Percentiles rank a stretch among this genome's conserved stretches.
These are phyloP conservation scores for Nomada goodeniana DNA, from an alignment of 2,888 invertebrate genomes.

Conservation along the genomic window DNA sequence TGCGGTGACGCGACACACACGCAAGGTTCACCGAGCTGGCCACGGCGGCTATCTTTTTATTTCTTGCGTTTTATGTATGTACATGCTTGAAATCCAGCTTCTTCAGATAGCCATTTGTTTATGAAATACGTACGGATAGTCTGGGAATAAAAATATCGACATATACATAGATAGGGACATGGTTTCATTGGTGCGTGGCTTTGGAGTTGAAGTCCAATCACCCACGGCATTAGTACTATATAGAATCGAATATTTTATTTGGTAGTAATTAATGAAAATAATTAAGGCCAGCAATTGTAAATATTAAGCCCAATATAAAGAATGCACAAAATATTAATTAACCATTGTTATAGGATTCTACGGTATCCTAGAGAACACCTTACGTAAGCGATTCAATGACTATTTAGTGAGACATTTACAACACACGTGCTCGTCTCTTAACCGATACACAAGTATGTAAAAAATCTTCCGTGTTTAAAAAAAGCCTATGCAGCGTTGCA, in stretches of 20 bases:
- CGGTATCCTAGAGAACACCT: not conserved
- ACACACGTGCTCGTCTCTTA: not conserved
- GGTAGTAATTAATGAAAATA: not conserved
- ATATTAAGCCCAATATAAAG: not conserved
- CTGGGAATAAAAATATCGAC: constrained; percentile 8
- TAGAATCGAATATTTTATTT: not conserved
- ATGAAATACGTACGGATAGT: not conserved
- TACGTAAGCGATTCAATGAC: not conserved
- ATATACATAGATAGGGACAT: not conserved
- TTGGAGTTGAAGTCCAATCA: constrained; percentile 8
- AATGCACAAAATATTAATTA: not conserved
- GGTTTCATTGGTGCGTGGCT: not conserved
- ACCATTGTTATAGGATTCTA: not conserved
- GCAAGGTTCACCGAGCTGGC: constrained; percentile 46
- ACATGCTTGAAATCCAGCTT: constrained; percentile 5
- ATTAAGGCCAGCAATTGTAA: not conserved
- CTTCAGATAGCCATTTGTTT: constrained; percentile 15
- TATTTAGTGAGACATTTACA: not conserved
- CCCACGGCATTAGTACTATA: no score
- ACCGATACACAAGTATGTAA: not conserved
- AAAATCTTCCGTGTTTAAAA: constrained; percentile 40
- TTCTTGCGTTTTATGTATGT: not conserved
- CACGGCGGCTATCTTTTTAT: constrained; percentile 1
- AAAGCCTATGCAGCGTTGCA: constrained; percentile 20
- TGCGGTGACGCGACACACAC: constrained; percentile 36